phyloP scores from a whole-genome alignment of 2,113 vertebrate genomes.

The Oreochromis tanganicae region DNA sequence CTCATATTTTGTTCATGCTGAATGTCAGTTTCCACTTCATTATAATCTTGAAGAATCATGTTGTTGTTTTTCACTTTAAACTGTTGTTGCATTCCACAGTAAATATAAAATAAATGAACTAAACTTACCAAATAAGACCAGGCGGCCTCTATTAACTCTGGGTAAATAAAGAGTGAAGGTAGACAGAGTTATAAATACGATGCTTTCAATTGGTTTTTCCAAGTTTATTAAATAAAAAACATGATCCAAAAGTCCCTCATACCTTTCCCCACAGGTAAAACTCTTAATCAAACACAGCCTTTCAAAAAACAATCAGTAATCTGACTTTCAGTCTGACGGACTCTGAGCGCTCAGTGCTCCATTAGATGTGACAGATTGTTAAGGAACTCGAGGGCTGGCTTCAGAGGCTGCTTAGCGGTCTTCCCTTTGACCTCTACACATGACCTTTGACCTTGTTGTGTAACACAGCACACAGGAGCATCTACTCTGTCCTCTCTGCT shows the following conservation, averaged over 20 bases:
- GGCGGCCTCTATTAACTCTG: background rate
- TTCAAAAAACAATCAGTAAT: background rate
- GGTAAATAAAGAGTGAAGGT: background rate
- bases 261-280: background rate
- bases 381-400: conserved; percentile 42
- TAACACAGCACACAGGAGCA: conserved; percentile 50
- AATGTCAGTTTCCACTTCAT: background rate
- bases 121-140: background rate
- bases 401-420: conserved; percentile 30
- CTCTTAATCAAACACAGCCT: background rate
- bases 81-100: background rate
- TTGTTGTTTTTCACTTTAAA: background rate
- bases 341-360: background rate
- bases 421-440: conserved; percentile 55
- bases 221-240: background rate
- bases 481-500: conserved; percentile 36
- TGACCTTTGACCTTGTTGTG: conserved; percentile 57
- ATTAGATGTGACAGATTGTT: conserved; percentile 45
- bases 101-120: background rate
- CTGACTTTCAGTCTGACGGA: background rate
- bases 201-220: background rate
- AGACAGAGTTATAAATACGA: background rate
- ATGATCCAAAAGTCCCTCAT: rapidly evolving
- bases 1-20: background rate
- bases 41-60: background rate